phyloP scores from a whole-genome alignment of 2,888 invertebrate genomes.

The Prenolepis imparis region DNA sequence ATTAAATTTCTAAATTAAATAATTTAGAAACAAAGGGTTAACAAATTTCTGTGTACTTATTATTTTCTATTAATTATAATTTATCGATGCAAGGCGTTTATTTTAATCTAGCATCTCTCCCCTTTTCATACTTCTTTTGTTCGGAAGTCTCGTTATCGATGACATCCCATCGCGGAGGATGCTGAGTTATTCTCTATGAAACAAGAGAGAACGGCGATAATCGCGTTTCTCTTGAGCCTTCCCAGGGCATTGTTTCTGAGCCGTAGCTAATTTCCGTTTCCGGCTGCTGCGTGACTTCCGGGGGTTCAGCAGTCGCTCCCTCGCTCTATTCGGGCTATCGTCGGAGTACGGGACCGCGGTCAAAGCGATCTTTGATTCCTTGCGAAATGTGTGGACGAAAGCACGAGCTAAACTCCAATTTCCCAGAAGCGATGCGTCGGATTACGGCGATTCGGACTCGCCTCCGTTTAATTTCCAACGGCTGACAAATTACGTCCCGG shows the following conservation, averaged over 20 bases:
- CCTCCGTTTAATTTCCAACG: constrained; percentile 50
- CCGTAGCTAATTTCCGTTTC: constrained; percentile 83
- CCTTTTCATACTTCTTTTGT: neutral
- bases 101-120: neutral
- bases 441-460: constrained; percentile 32
- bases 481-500: constrained; percentile 42
- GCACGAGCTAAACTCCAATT: constrained; percentile 43
- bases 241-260: constrained; percentile 74
- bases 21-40: neutral
- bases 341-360: constrained; percentile 61
- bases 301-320: constrained; percentile 57
- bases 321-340: constrained; percentile 44
- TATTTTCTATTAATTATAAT: neutral
- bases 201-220: constrained; percentile 29
- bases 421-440: constrained; percentile 42
- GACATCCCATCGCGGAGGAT: neutral
- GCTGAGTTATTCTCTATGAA: constrained; percentile 18
- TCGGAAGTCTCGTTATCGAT: neutral
- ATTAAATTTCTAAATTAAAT: too few species aligned
- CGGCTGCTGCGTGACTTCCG: constrained; percentile 81
- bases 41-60: neutral
- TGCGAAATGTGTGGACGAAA: constrained; percentile 27
- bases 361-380: constrained; percentile 70
- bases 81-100: neutral
- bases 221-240: constrained; percentile 37